These are phyloP conservation scores for Illadopsis cleaveri DNA, from an alignment of 2,113 vertebrate genomes.

Conservation along the genomic window DNA sequence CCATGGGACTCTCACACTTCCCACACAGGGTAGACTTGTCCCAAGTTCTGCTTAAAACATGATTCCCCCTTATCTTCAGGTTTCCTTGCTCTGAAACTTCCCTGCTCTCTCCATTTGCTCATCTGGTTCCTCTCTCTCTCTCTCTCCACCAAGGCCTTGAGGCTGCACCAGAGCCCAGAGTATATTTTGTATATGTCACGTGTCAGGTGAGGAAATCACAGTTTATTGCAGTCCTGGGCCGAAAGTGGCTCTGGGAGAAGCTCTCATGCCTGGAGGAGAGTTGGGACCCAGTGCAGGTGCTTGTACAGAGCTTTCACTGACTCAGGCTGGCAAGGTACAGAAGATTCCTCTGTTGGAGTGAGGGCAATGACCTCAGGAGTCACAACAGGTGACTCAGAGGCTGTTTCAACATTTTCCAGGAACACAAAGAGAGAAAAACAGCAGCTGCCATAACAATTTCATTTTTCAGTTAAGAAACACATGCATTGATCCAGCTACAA, in stretches of 20 bases:
- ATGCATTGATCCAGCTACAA: not conserved
- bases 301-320: not conserved
- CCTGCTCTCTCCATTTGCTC: not conserved
- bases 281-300: not conserved
- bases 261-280: not conserved
- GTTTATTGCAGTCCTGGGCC: not conserved
- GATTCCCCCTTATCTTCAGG: not conserved
- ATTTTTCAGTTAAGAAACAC: not conserved
- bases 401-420: not conserved
- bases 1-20: not conserved
- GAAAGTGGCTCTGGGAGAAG: not conserved
- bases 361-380: not conserved
- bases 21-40: not conserved
- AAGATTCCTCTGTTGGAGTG: not conserved
- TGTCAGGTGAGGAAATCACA: not conserved
- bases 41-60: not conserved
- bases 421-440: not conserved
- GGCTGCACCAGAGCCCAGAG: not conserved
- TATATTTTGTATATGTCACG: fast-evolving
- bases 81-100: not conserved
- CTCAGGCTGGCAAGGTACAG: not conserved
- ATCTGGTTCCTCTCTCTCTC: not conserved
- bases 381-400: not conserved
- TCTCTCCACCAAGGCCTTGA: not conserved
- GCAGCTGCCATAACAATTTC: not conserved